Base-by-base conservation (phyloP, 2,888 invertebrate genomes). In the Morpho deidamia region DNA sequence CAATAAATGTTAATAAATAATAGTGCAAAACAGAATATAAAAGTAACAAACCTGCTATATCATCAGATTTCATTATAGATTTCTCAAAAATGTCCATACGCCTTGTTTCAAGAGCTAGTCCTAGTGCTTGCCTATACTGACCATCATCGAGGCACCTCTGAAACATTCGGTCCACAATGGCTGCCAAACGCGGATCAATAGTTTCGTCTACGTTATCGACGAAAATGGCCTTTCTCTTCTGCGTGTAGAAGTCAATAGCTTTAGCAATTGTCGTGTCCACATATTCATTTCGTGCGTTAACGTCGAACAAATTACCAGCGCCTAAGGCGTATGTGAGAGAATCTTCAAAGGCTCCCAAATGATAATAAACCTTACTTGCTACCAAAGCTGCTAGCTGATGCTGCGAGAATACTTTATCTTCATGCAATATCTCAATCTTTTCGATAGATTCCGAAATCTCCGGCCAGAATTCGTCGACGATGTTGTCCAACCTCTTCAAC, bases 381-480 rank as follows among this genome's bases (percentile, higher is more conserved):
- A 99, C 97, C 66, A 99, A 92, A 33, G 99, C 99, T 47, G 99
- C 99, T 51, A 99, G 86, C 72, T 98, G 95, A 71, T 97, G 95
- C 74, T 98, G 96, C 38, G 93, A 92, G 81, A 99, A 96, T 38
- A 90, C 91, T 72, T 95, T 94, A 74, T 99, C 97, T 87, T 99
- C 99, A 74, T 98, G 97, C 33, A 99, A 91, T 77, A 97, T 96
- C 90, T 99, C 99, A 71, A 99, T 98, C 89, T 98, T 99, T 72
- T 96, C 96, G 68, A 99, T 97, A 10, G 98, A 96, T 84, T 99
- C 99, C 0, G 98, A 98, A 68, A 99, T 99, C 90, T 99, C 99
- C 8, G 99, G 97, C 99, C 99, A 99, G 88, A 99, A 99, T 78
- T 97, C 96, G 81, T 99, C 97, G 1, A 99, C 98, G 70, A 99